Percentiles rank a stretch among this genome's conserved stretches.
Evolutionary conservation across 2,113 vertebrate genomes (phyloP).

Genomic region (Ranitomeya imitator): DNA sequence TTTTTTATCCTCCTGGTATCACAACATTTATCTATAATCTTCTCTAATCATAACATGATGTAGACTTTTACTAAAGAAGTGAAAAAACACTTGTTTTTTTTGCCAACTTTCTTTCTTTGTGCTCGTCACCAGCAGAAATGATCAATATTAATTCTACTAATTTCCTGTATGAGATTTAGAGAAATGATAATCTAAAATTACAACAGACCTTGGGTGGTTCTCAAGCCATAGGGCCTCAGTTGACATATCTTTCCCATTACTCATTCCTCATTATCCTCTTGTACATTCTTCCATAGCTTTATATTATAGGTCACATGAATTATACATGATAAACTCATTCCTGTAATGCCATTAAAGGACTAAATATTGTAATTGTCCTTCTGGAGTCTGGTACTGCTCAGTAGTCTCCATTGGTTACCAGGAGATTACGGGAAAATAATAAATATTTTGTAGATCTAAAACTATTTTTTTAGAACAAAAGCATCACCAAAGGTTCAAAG

Average conservation of each 20-base stretch:
- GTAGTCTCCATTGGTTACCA: too few relatives aligned
- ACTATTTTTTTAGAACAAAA: too few relatives aligned
- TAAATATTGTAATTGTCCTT: too few relatives aligned
- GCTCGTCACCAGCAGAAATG: not conserved
- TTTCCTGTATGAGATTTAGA: not conserved
- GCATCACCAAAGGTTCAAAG: too few relatives aligned
- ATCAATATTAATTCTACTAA: not conserved
- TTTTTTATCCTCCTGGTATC: not conserved
- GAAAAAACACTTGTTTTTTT: not conserved
- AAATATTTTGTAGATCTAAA: too few relatives aligned
- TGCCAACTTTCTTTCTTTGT: slow-evolving; percentile 1
- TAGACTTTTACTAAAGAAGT: not conserved
- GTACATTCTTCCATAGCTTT: not conserved
- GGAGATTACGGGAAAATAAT: too few relatives aligned
- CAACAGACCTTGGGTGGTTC: not conserved
- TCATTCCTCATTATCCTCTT: not conserved
- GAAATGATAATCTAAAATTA: not conserved
- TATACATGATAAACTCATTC: not conserved
- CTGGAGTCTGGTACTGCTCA: too few relatives aligned
- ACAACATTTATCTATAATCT: slow-evolving; percentile 3
- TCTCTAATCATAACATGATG: slow-evolving; percentile 1
- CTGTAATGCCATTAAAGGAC: too few relatives aligned
- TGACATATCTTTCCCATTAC: not conserved
- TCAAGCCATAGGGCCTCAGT: not conserved
- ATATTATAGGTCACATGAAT: not conserved